A percentile compares a stretch with the other conserved stretches of the same genome.
Evolutionary conservation across 2,113 vertebrate genomes (phyloP).

Genomic region (Phylloscopus trochilus): DNA sequence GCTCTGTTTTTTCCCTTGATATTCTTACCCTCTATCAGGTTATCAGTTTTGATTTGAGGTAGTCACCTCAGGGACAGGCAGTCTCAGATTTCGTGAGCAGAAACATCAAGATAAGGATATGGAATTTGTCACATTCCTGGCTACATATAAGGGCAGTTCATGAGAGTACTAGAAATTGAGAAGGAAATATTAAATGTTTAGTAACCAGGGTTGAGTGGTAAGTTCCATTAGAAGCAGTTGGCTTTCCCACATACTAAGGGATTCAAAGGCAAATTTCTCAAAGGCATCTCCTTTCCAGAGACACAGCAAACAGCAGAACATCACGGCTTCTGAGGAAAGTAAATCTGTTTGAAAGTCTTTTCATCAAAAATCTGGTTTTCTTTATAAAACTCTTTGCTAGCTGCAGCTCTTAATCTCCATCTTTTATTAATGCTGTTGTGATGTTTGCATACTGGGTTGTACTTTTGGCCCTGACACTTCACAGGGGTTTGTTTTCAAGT

Average conservation of each 20-base stretch:
- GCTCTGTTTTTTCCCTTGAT: neutral
- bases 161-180: neutral
- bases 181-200: neutral
- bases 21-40: neutral
- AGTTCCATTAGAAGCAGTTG: neutral
- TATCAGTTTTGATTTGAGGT: neutral
- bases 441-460: neutral
- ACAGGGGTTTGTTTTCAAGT: neutral
- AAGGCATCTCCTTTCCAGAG: neutral
- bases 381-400: neutral
- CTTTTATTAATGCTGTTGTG: neutral
- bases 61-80: neutral
- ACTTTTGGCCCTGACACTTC: neutral
- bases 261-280: neutral
- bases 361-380: neutral
- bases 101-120: neutral
- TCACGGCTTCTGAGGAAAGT: neutral
- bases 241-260: neutral
- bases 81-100: neutral
- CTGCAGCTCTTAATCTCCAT: neutral
- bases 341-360: neutral
- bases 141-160: neutral
- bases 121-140: neutral
- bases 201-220: neutral
- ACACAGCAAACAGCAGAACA: neutral